phyloP scores from a whole-genome alignment of 2,888 invertebrate species.

The Meliscaeva auricollis region DNA sequence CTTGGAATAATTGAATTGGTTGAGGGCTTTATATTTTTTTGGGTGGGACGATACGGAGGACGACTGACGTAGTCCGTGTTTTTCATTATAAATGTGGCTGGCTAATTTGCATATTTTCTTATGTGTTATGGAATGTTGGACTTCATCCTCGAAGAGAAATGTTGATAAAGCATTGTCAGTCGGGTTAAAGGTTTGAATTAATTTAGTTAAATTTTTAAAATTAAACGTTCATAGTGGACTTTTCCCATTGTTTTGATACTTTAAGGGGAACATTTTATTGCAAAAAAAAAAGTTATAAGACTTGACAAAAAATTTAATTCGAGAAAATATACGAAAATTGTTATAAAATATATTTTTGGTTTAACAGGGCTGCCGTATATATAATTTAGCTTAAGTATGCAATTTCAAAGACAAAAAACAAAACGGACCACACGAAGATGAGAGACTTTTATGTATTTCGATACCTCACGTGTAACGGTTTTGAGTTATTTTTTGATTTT shows the following conservation, averaged over 20 bases:
- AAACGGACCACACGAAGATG: too few species aligned
- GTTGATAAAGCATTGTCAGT: slow-evolving; percentile 38
- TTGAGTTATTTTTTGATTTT: too few species aligned
- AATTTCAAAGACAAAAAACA: too few species aligned
- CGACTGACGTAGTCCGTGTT: slow-evolving; percentile 44
- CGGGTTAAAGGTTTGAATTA: slow-evolving; percentile 15
- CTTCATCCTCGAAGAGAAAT: slow-evolving; percentile 24
- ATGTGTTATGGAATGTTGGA: slow-evolving; percentile 47
- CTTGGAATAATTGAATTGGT: slow-evolving; percentile 67
- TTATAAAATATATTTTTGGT: too few species aligned
- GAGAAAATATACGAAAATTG: too few species aligned
- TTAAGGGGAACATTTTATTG: neutral
- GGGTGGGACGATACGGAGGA: neutral
- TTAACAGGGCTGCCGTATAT: too few species aligned
- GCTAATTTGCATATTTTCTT: slow-evolving; percentile 70
- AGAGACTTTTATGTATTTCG: too few species aligned
- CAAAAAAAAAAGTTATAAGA: neutral
- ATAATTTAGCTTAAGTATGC: too few species aligned
- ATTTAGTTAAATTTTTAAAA: neutral
- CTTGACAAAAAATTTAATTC: too few species aligned
- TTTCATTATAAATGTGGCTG: slow-evolving; percentile 63
- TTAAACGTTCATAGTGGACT: neutral
- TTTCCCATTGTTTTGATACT: neutral
- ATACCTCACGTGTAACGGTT: too few species aligned
- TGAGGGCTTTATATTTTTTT: slow-evolving; percentile 23